Evolutionary conservation across 2,113 vertebrate species (phyloP).

Genomic region (Mirounga angustirostris): DNA sequence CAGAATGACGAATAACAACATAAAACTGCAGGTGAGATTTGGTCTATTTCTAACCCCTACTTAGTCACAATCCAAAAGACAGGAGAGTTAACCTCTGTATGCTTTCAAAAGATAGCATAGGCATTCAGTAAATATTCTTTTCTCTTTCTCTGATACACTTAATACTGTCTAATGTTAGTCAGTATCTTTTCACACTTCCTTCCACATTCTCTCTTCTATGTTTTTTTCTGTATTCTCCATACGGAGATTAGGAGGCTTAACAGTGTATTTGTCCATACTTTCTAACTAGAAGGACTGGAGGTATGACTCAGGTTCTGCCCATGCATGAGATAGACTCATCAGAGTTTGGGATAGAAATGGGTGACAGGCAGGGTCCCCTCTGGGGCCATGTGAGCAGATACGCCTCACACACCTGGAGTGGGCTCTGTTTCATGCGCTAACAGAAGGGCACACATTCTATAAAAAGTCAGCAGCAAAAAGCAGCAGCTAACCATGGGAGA

Average conservation of each 20-base stretch:
- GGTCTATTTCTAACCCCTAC: not conserved
- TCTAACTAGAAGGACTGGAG: not conserved
- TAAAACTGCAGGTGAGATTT: not conserved
- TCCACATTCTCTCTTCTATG: not conserved
- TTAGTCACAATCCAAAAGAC: not conserved
- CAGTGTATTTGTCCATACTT: not conserved
- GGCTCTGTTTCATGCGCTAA: not conserved
- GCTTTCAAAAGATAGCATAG: not conserved
- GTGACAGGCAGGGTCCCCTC: not conserved
- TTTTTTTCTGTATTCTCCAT: not conserved
- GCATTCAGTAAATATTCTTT: not conserved
- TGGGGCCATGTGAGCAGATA: accelerated
- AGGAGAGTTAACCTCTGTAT: not conserved
- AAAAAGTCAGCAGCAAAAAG: not conserved
- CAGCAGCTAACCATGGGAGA: not conserved
- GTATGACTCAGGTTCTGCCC: not conserved
- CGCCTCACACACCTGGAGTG: not conserved
- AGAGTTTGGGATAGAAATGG: not conserved
- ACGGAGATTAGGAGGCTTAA: not conserved
- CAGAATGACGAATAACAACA: not conserved
- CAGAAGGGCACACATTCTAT: not conserved
- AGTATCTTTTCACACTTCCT: not conserved
- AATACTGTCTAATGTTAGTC: not conserved
- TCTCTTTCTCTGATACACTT: not conserved
- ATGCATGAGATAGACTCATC: not conserved